Percentiles rank a stretch among this genome's conserved stretches.
Evolutionary conservation across 2,113 vertebrate genomes (phyloP).

Genomic region (Orycteropus afer): DNA sequence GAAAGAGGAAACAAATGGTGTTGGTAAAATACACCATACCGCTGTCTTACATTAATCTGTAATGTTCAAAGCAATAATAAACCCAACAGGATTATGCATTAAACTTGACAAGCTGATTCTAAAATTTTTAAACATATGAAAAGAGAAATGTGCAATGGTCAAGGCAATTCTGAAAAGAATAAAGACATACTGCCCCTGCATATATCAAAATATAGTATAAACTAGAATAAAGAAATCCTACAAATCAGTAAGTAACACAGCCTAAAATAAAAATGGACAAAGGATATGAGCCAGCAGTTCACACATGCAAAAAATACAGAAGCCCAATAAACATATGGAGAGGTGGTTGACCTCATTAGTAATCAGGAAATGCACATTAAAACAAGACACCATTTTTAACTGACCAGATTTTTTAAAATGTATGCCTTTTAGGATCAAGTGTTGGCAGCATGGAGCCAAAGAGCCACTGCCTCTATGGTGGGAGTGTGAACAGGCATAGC

Average conservation of each 20-base stretch:
- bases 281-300: neutral
- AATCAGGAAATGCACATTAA: neutral
- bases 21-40: neutral
- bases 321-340: neutral
- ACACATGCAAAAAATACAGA: neutral
- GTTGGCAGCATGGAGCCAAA: neutral
- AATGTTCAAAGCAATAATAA: constrained; percentile 30
- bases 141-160: neutral
- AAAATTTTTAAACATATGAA: neutral
- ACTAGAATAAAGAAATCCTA: constrained; percentile 33
- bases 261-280: constrained; percentile 28
- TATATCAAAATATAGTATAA: neutral
- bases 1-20: constrained; percentile 1
- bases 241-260: neutral
- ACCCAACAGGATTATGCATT: neutral
- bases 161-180: constrained; percentile 10
- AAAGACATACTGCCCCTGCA: neutral
- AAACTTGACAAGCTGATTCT: constrained; percentile 20
- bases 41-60: neutral
- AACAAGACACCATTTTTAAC: neutral
- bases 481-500: neutral
- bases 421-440: neutral
- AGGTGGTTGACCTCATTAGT: neutral
- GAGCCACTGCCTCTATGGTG: neutral
- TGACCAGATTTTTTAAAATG: neutral